Evolutionary conservation across 2,888 invertebrate genomes (phyloP).

Genomic region (Tolmerus cingulatus): DNA sequence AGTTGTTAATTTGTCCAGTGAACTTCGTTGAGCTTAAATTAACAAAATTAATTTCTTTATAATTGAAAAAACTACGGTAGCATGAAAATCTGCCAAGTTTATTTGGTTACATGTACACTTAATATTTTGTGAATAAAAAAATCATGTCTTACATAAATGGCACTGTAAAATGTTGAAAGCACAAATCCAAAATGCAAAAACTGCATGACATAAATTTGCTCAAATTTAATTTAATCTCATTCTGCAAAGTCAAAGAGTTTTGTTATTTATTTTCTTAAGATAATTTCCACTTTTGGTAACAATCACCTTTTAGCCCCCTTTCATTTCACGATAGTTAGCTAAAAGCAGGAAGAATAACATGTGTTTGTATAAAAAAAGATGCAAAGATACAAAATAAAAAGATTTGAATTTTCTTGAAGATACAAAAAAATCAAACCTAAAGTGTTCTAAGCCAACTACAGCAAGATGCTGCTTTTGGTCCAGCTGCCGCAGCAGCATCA

Average conservation of each 20-base stretch:
- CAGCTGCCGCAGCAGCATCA: neutral
- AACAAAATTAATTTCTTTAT: no score
- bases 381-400: neutral
- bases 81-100: no score
- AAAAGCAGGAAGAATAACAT: neutral
- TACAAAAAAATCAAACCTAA: neutral
- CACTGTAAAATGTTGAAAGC: no score
- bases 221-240: neutral
- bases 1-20: no score
- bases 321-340: neutral
- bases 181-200: no score
- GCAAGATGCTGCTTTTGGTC: neutral
- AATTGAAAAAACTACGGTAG: no score
- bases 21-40: no score
- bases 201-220: neutral
- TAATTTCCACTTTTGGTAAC: conserved; percentile 4
- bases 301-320: neutral
- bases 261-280: neutral
- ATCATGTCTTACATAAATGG: no score
- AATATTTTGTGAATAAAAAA: no score
- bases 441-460: neutral
- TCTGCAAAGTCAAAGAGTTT: neutral
- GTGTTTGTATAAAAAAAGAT: neutral
- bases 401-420: neutral
- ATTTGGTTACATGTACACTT: no score